Conservation (phyloP, 2,113 vertebrate species). For the Cichladusa arquata region DNA sequence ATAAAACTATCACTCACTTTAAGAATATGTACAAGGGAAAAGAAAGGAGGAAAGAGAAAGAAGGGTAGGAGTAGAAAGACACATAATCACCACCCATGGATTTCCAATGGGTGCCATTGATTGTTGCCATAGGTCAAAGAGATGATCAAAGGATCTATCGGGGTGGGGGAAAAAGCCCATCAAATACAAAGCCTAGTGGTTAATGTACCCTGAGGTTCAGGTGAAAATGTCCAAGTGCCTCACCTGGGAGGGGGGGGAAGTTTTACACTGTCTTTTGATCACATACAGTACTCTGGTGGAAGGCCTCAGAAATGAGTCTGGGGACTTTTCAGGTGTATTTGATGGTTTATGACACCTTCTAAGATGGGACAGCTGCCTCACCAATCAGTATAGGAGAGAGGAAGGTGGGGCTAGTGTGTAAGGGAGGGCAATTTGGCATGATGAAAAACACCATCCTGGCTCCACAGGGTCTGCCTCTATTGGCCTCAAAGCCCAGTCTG, state of each 20-base stretch:
- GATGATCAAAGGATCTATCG: accelerated
- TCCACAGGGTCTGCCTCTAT: background rate
- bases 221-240: background rate
- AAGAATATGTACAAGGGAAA: background rate
- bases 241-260: no score
- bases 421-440: background rate
- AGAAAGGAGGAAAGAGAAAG: background rate
- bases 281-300: background rate
- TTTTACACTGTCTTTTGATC: background rate
- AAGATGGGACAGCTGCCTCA: background rate
- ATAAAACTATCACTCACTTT: background rate
- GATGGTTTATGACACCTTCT: background rate
- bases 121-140: background rate
- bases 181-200: background rate
- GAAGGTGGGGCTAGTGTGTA: background rate
- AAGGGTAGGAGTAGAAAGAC: background rate
- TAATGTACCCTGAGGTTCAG: background rate
- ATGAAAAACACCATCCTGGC: background rate
- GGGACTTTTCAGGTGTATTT: background rate
- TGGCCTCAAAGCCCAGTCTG: accelerated
- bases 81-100: background rate
- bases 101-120: background rate
- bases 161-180: background rate
- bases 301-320: background rate
- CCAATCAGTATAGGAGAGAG: no score